A percentile compares a stretch with the other conserved stretches of the same genome.
Evolutionary conservation across 2,797 vertebrate species (phyloP).

Genomic region (Knipowitschia caucasica): DNA sequence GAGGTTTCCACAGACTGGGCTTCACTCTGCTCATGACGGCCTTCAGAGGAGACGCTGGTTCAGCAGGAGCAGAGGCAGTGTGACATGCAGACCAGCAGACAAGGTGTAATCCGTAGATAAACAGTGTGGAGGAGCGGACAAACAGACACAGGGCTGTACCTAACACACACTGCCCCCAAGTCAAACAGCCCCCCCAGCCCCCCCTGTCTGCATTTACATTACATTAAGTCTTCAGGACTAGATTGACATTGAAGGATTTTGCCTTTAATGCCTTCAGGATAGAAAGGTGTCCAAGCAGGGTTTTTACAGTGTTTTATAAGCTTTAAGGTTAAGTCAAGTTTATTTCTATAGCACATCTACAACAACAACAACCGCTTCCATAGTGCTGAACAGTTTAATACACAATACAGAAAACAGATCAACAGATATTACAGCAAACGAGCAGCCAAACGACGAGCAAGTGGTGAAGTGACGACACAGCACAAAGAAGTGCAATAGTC

Average conservation of each 20-base stretch:
- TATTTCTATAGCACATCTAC: no score
- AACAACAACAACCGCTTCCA: no score
- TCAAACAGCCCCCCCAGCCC: conserved; percentile 54
- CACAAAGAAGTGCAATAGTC: no score
- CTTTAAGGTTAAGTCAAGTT: no score
- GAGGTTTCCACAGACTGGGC: no score
- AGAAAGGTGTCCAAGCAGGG: conserved; percentile 15
- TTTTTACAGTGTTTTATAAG: conserved; percentile 16
- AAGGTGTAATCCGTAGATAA: conserved; percentile 72
- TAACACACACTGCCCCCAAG: conserved; percentile 33
- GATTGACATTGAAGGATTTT: conserved; percentile 50
- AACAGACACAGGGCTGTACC: conserved; percentile 55
- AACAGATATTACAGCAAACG: no score
- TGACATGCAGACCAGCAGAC: conserved; percentile 63
- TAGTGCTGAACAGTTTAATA: no score
- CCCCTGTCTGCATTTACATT: conserved; percentile 46
- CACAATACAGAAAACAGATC: no score
- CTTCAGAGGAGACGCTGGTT: conserved; percentile 61
- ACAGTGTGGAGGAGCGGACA: conserved; percentile 66
- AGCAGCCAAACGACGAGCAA: no score
- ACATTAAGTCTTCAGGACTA: conserved; percentile 45
- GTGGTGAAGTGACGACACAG: no score
- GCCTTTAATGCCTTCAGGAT: no score
- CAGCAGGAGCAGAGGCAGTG: conserved; percentile 63
- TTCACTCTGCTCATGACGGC: conserved; percentile 49